phyloP scores from a whole-genome alignment of 2,113 vertebrate genomes.

The Podarcis muralis region DNA sequence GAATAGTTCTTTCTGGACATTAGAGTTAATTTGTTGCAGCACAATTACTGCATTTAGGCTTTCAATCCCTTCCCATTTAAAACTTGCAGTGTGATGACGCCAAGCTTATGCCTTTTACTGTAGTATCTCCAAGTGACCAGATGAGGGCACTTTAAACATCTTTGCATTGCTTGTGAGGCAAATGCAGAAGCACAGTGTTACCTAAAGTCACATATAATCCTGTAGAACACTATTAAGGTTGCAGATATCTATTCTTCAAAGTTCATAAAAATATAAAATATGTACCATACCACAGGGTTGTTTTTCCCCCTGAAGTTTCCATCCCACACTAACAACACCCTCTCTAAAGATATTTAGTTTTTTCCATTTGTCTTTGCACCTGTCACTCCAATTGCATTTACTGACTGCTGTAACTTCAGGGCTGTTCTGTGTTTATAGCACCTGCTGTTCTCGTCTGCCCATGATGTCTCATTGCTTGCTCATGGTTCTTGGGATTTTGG shows the following conservation, averaged over 20 bases:
- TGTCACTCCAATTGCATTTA: constrained; percentile 27
- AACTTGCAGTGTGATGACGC: constrained; percentile 56
- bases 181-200: constrained; percentile 78
- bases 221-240: constrained; percentile 54
- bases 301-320: constrained; percentile 42
- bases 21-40: constrained; percentile 67
- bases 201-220: constrained; percentile 55
- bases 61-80: constrained; percentile 25
- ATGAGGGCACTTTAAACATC: constrained; percentile 80
- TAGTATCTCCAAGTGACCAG: constrained; percentile 74
- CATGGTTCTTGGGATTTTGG: background rate
- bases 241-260: constrained; percentile 50
- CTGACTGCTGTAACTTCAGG: background rate
- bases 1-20: constrained; percentile 61
- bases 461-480: background rate
- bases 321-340: constrained; percentile 25
- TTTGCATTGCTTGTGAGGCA: constrained; percentile 67
- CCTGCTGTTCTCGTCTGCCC: background rate
- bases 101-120: constrained; percentile 49
- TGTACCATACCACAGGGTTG: constrained; percentile 52
- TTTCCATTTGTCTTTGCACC: background rate
- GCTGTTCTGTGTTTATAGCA: background rate
- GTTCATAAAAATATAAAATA: constrained; percentile 67
- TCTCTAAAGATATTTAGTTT: constrained; percentile 22
- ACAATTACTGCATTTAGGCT: constrained; percentile 56